A percentile compares a stretch with the other conserved stretches of the same genome.
Evolutionary conservation across 2,888 invertebrate species (phyloP).

Genomic region (Plusia festucae): DNA sequence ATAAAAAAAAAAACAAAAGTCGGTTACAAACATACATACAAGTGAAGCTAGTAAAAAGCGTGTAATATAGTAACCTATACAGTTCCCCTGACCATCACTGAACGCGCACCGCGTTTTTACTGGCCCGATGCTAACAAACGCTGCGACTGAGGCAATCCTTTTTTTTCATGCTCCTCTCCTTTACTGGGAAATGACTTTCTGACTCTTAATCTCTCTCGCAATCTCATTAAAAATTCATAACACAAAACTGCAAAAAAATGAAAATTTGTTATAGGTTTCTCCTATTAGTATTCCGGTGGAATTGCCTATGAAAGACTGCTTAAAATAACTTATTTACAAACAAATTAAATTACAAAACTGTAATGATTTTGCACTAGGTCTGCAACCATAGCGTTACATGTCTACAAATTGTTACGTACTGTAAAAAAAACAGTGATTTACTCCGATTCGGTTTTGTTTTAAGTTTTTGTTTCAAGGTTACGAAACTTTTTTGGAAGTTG

Average conservation of each 20-base stretch:
- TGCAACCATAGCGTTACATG: neutral
- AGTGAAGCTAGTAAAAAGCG: too few relatives aligned
- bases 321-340: slow-evolving; percentile 38
- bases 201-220: slow-evolving; percentile 90
- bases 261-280: slow-evolving; percentile 79
- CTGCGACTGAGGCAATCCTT: slow-evolving; percentile 80
- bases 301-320: slow-evolving; percentile 31
- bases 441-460: neutral
- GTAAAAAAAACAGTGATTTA: neutral
- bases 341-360: neutral
- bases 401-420: neutral
- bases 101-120: slow-evolving; percentile 54
- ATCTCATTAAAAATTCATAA: slow-evolving; percentile 91
- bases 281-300: slow-evolving; percentile 40
- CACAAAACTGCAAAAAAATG: slow-evolving; percentile 88
- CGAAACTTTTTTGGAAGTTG: slow-evolving; percentile 4
- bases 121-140: slow-evolving; percentile 81
- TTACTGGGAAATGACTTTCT: slow-evolving; percentile 90
- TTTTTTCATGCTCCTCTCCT: slow-evolving; percentile 82
- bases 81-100: neutral
- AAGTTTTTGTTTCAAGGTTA: neutral
- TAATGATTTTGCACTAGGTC: neutral
- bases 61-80: too few relatives aligned
- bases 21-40: too few relatives aligned
- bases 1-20: too few relatives aligned